These are phyloP conservation scores for Luscinia megarhynchos DNA, from an alignment of 2,797 vertebrate species.

Conservation along the genomic window DNA sequence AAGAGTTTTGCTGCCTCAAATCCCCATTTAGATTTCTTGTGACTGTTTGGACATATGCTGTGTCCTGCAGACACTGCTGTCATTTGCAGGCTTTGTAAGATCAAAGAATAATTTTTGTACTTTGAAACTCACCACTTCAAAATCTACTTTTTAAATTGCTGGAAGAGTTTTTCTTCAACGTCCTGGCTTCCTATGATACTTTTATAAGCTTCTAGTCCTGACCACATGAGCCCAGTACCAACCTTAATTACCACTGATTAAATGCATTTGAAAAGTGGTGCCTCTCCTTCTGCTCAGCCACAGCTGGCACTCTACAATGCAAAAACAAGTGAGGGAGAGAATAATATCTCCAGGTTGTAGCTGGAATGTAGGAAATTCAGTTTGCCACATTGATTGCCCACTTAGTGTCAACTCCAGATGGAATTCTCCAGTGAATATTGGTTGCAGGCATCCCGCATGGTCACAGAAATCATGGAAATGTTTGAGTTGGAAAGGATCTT, in stretches of 20 bases:
- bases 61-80: not conserved
- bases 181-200: not conserved
- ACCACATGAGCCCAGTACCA: not conserved
- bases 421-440: not conserved
- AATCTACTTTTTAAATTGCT: not conserved
- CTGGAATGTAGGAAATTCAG: not conserved
- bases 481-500: not conserved
- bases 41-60: not conserved
- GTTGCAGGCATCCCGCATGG: not conserved
- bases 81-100: conserved; percentile 20
- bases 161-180: not conserved
- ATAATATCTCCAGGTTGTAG: not conserved
- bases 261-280: not conserved
- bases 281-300: not conserved
- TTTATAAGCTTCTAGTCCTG: not conserved
- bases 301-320: not conserved
- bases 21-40: not conserved
- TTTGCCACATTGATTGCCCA: not conserved
- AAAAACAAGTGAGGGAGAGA: not conserved
- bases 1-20: not conserved
- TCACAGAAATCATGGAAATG: not conserved
- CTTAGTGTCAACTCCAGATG: not conserved
- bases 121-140: conserved; percentile 39
- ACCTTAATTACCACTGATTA: not conserved
- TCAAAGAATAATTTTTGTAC: not conserved